These are phyloP conservation scores for Brachylomia viminalis DNA, from an alignment of 2,888 invertebrate genomes.

Conservation along the genomic window DNA sequence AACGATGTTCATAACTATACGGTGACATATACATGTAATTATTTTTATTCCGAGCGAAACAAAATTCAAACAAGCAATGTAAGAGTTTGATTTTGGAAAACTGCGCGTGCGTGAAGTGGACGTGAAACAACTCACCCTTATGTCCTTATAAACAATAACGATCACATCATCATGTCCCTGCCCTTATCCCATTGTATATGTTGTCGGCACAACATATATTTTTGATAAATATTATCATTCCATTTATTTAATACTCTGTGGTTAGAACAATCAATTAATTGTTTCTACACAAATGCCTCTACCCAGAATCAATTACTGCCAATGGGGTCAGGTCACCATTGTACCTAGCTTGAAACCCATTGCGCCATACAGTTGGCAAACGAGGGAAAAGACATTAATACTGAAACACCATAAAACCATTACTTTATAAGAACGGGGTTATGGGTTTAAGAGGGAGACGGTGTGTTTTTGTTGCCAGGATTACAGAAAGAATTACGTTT, in stretches of 20 bases:
- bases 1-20: no score
- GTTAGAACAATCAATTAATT: conserved; percentile 9
- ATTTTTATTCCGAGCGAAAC: no score
- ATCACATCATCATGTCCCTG: no score
- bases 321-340: conserved; percentile 15
- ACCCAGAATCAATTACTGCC: conserved; percentile 16
- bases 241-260: neutral
- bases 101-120: no score
- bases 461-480: neutral
- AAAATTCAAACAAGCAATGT: no score
- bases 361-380: conserved; percentile 5
- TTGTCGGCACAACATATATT: no score
- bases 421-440: neutral
- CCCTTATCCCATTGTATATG: no score
- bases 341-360: conserved; percentile 18
- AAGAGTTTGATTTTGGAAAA: no score
- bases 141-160: no score
- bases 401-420: conserved; percentile 15
- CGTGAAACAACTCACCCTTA: no score
- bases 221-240: neutral
- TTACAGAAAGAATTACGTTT: neutral
- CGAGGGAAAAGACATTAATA: conserved; percentile 2
- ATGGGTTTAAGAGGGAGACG: neutral
- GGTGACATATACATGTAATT: no score
- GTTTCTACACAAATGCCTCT: conserved; percentile 5